phyloP scores from a whole-genome alignment of 2,888 invertebrate species.

The Dicyrtoma fusca region DNA sequence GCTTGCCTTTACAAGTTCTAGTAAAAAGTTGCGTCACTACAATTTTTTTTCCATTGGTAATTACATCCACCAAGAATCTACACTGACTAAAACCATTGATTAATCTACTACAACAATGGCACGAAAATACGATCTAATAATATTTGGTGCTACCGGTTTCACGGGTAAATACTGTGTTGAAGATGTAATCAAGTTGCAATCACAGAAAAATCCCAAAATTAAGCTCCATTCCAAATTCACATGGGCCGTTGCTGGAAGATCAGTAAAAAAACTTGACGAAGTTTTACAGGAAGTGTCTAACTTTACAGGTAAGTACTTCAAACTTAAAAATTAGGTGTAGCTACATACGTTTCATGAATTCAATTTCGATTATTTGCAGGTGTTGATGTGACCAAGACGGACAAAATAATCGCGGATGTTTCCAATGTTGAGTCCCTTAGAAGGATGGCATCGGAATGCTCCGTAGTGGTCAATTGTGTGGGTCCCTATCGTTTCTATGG shows the following conservation, averaged over 20 bases:
- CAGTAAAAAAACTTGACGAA: constrained; percentile 64
- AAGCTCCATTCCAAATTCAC: constrained; percentile 61
- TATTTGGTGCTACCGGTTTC: constrained; percentile 1
- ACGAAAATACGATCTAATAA: not conserved
- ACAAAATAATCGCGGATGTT: constrained; percentile 64
- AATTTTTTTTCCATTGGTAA: too few species aligned
- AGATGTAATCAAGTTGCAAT: not conserved
- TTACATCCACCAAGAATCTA: too few species aligned
- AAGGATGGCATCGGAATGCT: constrained; percentile 77
- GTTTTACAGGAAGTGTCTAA: constrained; percentile 62
- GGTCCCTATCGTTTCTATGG: constrained; percentile 89
- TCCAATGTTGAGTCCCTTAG: constrained; percentile 72
- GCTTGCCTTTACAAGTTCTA: too few species aligned
- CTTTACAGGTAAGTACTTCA: constrained; percentile 56
- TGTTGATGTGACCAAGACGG: constrained; percentile 16
- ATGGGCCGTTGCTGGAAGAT: constrained; percentile 91
- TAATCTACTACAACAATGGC: not conserved
- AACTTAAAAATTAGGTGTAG: too few species aligned
- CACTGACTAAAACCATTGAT: too few species aligned
- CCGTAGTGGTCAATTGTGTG: constrained; percentile 84
- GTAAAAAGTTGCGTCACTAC: too few species aligned
- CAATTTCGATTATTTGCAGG: too few species aligned
- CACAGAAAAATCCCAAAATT: too few species aligned
- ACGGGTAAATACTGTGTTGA: not conserved
- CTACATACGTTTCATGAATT: not conserved